These are phyloP conservation scores for Pocillopora meandrina DNA, from an alignment of 92 coral and sea anemone species.

Conservation along the genomic window DNA sequence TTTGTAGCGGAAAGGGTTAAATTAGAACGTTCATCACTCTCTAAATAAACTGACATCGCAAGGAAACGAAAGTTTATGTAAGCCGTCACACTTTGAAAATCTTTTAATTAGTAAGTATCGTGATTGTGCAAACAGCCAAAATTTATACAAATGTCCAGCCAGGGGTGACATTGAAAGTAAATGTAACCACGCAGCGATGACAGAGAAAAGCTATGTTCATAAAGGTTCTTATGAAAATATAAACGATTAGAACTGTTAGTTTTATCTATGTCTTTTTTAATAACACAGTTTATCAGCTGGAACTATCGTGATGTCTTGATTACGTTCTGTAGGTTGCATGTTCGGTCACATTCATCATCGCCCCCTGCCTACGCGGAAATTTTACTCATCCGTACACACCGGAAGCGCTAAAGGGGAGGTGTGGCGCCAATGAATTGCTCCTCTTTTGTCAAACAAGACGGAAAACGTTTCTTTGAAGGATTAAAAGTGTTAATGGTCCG, in stretches of 20 bases:
- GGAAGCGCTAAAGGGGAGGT: slow-evolving; percentile 17
- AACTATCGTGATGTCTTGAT: neutral
- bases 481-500: slow-evolving; percentile 21
- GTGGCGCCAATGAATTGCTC: neutral
- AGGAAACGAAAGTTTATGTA: neutral
- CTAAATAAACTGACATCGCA: neutral
- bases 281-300: neutral
- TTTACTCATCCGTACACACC: neutral
- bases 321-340: neutral
- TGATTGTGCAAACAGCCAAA: neutral
- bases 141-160: neutral
- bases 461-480: slow-evolving; percentile 23
- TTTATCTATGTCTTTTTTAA: neutral
- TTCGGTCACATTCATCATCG: neutral
- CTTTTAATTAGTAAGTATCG: neutral
- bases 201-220: neutral
- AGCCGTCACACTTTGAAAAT: neutral
- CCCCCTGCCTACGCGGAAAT: slow-evolving; percentile 19
- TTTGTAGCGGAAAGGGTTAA: neutral
- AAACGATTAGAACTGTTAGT: neutral
- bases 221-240: neutral
- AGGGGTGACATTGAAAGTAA: no score
- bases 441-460: slow-evolving; percentile 36
- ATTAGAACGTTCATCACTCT: slow-evolving; percentile 1
- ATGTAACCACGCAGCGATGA: neutral